phyloP scores from a whole-genome alignment of 2,888 invertebrate species.

The Acanthosepion pharaonis region DNA sequence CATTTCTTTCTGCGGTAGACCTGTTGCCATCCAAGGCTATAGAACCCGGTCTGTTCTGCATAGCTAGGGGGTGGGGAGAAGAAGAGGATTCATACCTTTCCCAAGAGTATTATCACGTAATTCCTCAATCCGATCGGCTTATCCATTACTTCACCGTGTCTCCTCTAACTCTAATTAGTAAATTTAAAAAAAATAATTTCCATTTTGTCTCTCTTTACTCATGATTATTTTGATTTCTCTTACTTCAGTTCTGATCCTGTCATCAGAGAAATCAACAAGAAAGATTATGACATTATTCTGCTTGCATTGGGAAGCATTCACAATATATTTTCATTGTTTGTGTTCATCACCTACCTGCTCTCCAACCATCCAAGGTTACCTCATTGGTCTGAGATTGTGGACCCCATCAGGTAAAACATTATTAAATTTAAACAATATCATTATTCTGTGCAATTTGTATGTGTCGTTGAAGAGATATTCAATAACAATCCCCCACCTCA shows the following conservation, averaged over 20 bases:
- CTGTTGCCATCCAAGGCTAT: too few species aligned
- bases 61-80: too few species aligned
- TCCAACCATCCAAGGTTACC: slow-evolving; percentile 73
- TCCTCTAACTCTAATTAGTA: background rate
- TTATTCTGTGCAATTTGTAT: too few species aligned
- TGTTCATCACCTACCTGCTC: slow-evolving; percentile 72
- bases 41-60: too few species aligned
- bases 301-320: slow-evolving; percentile 69
- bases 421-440: too few species aligned
- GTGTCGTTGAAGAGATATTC: too few species aligned
- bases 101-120: too few species aligned
- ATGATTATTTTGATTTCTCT: background rate
- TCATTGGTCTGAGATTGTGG: slow-evolving; percentile 60
- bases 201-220: background rate
- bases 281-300: slow-evolving; percentile 62
- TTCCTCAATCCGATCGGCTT: too few species aligned
- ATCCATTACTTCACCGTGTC: too few species aligned
- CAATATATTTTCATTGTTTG: slow-evolving; percentile 70
- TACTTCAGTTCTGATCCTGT: slow-evolving; percentile 64
- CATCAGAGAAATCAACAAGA: slow-evolving; percentile 57
- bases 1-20: too few species aligned
- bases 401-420: slow-evolving; percentile 59
- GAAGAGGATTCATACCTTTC: too few species aligned
- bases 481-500: too few species aligned
- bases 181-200: background rate